phyloP scores from a whole-genome alignment of 2,113 vertebrate genomes.

The Pituophis catenifer region DNA sequence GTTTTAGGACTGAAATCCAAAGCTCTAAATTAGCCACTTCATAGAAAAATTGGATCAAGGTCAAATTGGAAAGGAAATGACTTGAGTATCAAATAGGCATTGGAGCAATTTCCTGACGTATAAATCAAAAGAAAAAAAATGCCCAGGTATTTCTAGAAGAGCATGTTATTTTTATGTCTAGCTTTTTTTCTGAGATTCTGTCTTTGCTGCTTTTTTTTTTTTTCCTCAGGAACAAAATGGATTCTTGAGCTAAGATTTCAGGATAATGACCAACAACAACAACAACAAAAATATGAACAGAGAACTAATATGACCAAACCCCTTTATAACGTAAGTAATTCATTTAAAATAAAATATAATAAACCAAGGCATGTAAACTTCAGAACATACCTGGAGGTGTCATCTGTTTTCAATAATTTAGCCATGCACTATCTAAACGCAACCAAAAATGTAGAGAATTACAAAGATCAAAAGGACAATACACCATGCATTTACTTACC shows the following conservation, averaged over 20 bases:
- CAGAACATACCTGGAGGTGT: background rate
- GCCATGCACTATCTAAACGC: background rate
- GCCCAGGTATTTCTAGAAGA: background rate
- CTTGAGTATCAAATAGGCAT: background rate
- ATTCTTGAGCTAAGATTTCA: background rate
- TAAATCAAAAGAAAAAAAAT: background rate
- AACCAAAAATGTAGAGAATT: background rate
- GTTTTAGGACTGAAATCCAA: background rate
- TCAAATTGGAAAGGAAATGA: background rate
- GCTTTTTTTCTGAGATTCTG: background rate
- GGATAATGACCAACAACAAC: background rate
- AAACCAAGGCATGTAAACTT: background rate
- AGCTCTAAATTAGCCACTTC: background rate
- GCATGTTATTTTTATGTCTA: background rate
- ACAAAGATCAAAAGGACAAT: conserved; percentile 16
- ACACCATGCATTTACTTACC: conserved; percentile 60
- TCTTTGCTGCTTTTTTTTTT: background rate
- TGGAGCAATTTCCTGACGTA: background rate
- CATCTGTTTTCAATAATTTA: conserved; percentile 9
- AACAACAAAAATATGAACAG: background rate
- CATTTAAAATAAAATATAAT: background rate
- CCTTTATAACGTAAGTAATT: background rate
- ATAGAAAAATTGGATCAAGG: background rate
- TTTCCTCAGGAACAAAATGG: background rate
- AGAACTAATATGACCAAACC: background rate